Conservation (phyloP, 1,140 invertebrate species). For the Theocolax elegans region DNA sequence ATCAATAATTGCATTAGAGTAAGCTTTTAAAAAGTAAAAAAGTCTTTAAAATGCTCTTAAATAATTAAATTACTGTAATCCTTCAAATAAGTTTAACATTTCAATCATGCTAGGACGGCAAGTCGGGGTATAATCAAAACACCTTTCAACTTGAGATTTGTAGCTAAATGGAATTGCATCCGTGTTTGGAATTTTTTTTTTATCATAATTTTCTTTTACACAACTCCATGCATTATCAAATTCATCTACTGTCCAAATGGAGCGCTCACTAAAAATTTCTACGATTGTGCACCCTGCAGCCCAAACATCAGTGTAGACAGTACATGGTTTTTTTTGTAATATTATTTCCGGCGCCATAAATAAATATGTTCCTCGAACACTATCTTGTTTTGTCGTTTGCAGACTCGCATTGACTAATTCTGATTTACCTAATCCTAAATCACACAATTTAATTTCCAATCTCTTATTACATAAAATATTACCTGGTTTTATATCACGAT, state of each 20-base stretch:
- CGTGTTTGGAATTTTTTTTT: background rate
- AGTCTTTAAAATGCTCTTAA: background rate
- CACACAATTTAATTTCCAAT: slow-evolving; percentile 16
- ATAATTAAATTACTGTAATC: too few species aligned
- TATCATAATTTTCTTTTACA: background rate
- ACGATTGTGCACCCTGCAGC: background rate
- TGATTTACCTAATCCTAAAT: slow-evolving; percentile 9
- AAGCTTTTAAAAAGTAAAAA: too few species aligned
- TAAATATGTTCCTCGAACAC: background rate
- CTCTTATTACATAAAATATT: slow-evolving; percentile 26
- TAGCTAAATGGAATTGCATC: background rate
- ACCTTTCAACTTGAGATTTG: background rate
- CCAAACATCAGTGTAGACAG: background rate
- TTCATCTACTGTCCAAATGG: background rate
- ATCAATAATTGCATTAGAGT: too few species aligned
- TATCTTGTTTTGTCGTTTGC: background rate
- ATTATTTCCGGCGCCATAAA: slow-evolving; percentile 16
- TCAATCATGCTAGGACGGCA: background rate
- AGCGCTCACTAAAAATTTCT: background rate
- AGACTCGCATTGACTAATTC: too few species aligned
- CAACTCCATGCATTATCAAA: background rate
- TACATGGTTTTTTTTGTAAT: background rate
- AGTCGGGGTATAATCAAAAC: background rate
- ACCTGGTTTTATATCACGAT: slow-evolving; percentile 31
- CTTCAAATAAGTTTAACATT: too few species aligned